A percentile compares a stretch with the other conserved stretches of the same genome.
Evolutionary conservation across 1,140 invertebrate species (phyloP).

Genomic region (Cyrtorhinus lividipennis): DNA sequence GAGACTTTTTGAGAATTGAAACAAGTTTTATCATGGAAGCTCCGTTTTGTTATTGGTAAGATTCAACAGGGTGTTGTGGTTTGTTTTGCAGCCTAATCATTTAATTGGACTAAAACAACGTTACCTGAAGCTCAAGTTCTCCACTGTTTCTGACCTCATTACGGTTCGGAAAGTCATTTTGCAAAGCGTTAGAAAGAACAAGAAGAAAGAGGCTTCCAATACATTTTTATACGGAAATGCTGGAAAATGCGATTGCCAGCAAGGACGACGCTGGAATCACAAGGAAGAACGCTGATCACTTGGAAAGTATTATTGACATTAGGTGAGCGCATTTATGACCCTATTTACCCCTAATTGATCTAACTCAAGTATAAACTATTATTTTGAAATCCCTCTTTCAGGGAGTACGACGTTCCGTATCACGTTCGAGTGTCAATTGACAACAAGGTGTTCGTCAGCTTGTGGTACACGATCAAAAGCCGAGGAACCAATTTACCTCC

Average conservation of each 20-base stretch:
- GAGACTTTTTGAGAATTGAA: too few relatives aligned
- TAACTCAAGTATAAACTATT: background rate
- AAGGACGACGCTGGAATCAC: conserved; percentile 34
- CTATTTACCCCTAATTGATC: background rate
- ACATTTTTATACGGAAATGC: conserved; percentile 73
- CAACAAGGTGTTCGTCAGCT: conserved; percentile 83
- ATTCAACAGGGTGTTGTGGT: too few relatives aligned
- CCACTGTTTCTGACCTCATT: conserved; percentile 71
- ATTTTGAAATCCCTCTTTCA: conserved; percentile 36
- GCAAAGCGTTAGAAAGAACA: conserved; percentile 73
- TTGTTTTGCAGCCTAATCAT: conserved; percentile 86
- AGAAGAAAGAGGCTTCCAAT: conserved; percentile 65
- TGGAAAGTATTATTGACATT: conserved; percentile 82
- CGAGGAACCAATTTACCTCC: conserved; percentile 47
- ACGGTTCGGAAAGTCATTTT: conserved; percentile 78
- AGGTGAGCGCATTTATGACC: conserved; percentile 36
- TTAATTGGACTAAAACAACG: conserved; percentile 80
- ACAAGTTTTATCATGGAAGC: too few relatives aligned
- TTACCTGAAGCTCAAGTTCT: conserved; percentile 85
- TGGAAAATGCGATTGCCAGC: conserved; percentile 43
- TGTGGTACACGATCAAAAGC: conserved; percentile 81
- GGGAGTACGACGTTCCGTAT: conserved; percentile 96
- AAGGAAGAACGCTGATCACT: conserved; percentile 56
- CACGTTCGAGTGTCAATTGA: conserved; percentile 95
- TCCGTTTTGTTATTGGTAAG: too few relatives aligned